Conservation (phyloP, 2,797 vertebrate species). For the Chelidonichthys spinosus region DNA sequence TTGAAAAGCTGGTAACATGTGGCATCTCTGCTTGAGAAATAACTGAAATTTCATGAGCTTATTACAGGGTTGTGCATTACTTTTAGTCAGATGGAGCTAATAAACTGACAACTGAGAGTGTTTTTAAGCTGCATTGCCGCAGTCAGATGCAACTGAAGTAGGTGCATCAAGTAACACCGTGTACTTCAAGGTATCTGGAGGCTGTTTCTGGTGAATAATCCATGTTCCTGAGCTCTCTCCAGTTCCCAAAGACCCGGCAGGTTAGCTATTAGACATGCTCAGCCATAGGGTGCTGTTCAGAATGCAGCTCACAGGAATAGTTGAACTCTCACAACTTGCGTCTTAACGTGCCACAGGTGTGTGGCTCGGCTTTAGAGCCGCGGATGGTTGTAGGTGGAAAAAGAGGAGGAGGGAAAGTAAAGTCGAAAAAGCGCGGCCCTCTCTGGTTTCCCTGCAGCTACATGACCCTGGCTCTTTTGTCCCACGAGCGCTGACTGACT, state of each 20-base stretch:
- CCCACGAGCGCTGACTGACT: conserved; percentile 92
- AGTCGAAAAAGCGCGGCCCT: conserved; percentile 85
- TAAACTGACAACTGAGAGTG: not conserved
- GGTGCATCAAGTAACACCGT: not conserved
- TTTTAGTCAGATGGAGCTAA: not conserved
- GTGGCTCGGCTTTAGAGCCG: conserved; percentile 54
- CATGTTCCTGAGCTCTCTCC: conserved; percentile 86
- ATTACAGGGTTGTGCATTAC: not conserved
- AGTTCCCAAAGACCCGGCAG: conserved; percentile 71
- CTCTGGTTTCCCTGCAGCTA: conserved; percentile 96
- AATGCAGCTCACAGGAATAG: conserved; percentile 85
- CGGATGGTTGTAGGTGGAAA: conserved; percentile 73
- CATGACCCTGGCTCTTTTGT: conserved; percentile 95
- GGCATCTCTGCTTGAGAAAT: not conserved
- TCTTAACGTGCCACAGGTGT: conserved; percentile 68
- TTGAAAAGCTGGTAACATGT: not conserved
- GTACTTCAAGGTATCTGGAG: conserved; percentile 74
- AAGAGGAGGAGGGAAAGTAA: conserved; percentile 77
- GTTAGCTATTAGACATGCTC: conserved; percentile 21
- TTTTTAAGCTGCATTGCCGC: not conserved
- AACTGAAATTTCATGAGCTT: not conserved
- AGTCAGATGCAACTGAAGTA: conserved; percentile 14
- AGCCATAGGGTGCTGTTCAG: conserved; percentile 81
- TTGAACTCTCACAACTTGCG: conserved; percentile 89
- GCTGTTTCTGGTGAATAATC: conserved; percentile 67